phyloP scores from a whole-genome alignment of 2,113 vertebrate species.

The Nibea coibor region DNA sequence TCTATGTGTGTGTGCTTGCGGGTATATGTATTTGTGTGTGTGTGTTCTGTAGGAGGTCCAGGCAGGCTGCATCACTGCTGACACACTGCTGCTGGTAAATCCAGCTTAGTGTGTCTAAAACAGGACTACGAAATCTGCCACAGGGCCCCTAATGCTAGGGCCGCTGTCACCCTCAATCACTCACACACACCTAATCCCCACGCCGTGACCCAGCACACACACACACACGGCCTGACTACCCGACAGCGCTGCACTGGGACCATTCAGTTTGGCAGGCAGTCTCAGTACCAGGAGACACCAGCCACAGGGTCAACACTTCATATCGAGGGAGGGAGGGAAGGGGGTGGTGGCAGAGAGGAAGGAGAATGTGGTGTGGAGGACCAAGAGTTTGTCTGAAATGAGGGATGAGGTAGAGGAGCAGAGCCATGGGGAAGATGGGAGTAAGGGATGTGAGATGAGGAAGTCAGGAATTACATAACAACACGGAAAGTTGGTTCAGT shows the following conservation, averaged over 20 bases:
- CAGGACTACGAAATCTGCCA: constrained; percentile 82
- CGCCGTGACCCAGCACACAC: constrained; percentile 77
- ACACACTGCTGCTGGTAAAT: constrained; percentile 83
- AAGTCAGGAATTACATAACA: background rate
- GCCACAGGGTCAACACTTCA: constrained; percentile 72
- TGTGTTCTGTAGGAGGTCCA: constrained; percentile 76
- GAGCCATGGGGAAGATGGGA: background rate
- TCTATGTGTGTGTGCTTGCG: constrained; percentile 33
- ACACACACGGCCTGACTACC: constrained; percentile 47
- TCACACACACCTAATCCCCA: constrained; percentile 84
- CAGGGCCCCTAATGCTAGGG: constrained; percentile 82
- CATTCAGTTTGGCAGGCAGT: constrained; percentile 63
- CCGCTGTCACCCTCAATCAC: constrained; percentile 86
- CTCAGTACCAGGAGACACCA: constrained; percentile 79
- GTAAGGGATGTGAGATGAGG: background rate
- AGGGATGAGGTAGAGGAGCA: background rate
- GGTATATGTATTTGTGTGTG: constrained; percentile 17
- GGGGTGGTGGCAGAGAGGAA: constrained; percentile 11
- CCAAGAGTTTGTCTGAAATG: background rate
- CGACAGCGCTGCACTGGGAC: constrained; percentile 40
- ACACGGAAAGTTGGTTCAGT: background rate
- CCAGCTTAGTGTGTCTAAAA: constrained; percentile 86
- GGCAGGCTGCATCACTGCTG: constrained; percentile 79
- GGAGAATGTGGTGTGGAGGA: constrained; percentile 8
- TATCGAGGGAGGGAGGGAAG: constrained; percentile 13